Evolutionary conservation across 2,888 invertebrate species (phyloP).

Genomic region (Aromia moschata): DNA sequence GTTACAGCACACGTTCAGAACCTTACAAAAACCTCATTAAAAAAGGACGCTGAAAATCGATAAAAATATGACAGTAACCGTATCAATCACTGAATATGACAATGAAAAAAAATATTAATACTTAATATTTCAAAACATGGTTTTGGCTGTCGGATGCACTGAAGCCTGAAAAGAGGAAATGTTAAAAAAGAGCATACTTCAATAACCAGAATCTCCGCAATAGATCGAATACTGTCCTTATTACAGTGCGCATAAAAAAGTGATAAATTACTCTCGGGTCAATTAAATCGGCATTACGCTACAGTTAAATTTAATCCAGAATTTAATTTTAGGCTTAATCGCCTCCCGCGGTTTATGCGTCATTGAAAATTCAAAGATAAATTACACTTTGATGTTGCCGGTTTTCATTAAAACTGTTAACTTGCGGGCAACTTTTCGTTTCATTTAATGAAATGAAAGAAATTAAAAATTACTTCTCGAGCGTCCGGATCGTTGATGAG

Average conservation of each 20-base stretch:
- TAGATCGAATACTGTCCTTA: too few species aligned
- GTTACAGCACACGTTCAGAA: too few species aligned
- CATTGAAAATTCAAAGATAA: conserved; percentile 23
- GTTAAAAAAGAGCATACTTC: too few species aligned
- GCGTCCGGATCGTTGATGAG: background rate
- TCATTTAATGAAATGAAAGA: conserved; percentile 1
- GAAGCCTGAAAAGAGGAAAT: too few species aligned
- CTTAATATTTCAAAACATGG: too few species aligned
- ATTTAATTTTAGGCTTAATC: conserved; percentile 19
- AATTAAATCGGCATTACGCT: background rate
- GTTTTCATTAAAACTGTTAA: conserved; percentile 11
- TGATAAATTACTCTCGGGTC: conserved; percentile 2
- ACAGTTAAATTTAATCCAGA: conserved; percentile 15
- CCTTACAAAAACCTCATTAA: too few species aligned
- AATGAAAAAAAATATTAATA: too few species aligned
- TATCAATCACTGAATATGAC: too few species aligned
- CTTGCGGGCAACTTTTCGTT: conserved; percentile 4
- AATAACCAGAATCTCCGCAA: too few species aligned
- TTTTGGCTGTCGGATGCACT: too few species aligned
- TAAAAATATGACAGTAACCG: too few species aligned
- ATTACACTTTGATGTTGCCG: conserved; percentile 23
- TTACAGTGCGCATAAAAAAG: background rate
- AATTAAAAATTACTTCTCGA: conserved; percentile 4
- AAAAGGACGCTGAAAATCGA: too few species aligned
- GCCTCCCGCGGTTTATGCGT: conserved; percentile 19